phyloP scores from a whole-genome alignment of 1,140 invertebrate species.

The Magallana ariakensis region DNA sequence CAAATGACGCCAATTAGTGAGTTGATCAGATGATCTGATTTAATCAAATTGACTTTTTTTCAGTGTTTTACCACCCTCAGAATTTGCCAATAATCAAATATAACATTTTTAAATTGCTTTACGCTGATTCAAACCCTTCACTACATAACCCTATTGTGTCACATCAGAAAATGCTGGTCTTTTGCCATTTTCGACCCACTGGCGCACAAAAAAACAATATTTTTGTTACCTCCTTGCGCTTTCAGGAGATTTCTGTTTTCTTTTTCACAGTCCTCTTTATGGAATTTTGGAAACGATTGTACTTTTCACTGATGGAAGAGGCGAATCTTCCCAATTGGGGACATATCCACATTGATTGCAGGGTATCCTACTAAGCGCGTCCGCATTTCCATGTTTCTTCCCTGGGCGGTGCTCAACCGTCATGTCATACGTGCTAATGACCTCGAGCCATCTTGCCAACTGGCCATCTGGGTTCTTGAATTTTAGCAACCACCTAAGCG shows the following conservation, averaged over 20 bases:
- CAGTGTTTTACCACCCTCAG: too few relatives aligned
- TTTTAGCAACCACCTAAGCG: constrained; percentile 14
- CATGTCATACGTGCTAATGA: constrained; percentile 10
- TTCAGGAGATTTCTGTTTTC: not conserved
- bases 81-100: too few relatives aligned
- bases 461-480: constrained; percentile 40
- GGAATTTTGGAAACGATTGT: not conserved
- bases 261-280: not conserved
- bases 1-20: too few relatives aligned
- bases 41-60: too few relatives aligned
- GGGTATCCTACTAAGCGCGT: not conserved
- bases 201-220: constrained; percentile 19
- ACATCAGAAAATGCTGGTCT: not conserved
- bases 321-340: not conserved
- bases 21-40: too few relatives aligned
- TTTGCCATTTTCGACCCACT: not conserved
- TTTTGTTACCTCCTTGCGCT: not conserved
- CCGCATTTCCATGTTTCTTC: constrained; percentile 25
- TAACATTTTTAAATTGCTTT: too few relatives aligned
- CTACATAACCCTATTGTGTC: not conserved
- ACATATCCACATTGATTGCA: constrained; percentile 14
- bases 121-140: too few relatives aligned
- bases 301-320: not conserved
- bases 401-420: constrained; percentile 17
- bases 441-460: constrained; percentile 35